Evolutionary conservation across 2,797 vertebrate genomes (phyloP).

Genomic region (Morus bassanus): DNA sequence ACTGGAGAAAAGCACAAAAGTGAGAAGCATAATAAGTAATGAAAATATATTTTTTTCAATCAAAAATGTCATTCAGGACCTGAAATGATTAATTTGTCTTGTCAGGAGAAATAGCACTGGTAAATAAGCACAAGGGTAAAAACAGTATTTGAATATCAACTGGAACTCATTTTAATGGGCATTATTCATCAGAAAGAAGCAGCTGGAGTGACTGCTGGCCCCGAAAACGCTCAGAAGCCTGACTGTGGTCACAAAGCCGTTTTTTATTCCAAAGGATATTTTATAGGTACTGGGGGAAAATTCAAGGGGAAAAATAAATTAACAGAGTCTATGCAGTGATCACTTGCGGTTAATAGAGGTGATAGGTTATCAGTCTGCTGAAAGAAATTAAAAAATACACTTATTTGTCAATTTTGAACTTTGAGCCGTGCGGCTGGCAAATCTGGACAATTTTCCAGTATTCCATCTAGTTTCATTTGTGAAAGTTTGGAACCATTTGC

Average conservation of each 20-base stretch:
- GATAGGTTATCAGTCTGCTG: background rate
- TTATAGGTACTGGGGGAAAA: background rate
- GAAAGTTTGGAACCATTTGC: slow-evolving; percentile 23
- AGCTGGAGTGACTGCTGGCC: background rate
- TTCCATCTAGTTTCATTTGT: slow-evolving; percentile 22
- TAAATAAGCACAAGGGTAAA: background rate
- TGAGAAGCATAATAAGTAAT: background rate
- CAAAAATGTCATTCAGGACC: background rate
- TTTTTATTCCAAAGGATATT: background rate
- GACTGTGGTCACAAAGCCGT: background rate
- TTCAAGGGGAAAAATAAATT: background rate
- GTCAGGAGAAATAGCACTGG: background rate
- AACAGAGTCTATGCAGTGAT: background rate
- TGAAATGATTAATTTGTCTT: background rate
- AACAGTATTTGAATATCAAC: background rate
- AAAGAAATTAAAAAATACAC: background rate
- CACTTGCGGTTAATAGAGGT: background rate
- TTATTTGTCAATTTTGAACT: background rate
- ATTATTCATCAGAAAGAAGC: background rate
- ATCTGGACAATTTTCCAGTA: background rate
- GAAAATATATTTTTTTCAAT: background rate
- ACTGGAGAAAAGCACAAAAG: background rate
- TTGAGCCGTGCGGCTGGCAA: background rate
- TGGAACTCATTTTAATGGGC: background rate
- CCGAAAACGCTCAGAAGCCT: background rate